Conservation (phyloP, 2,888 invertebrate species). For the Arge pagana region DNA sequence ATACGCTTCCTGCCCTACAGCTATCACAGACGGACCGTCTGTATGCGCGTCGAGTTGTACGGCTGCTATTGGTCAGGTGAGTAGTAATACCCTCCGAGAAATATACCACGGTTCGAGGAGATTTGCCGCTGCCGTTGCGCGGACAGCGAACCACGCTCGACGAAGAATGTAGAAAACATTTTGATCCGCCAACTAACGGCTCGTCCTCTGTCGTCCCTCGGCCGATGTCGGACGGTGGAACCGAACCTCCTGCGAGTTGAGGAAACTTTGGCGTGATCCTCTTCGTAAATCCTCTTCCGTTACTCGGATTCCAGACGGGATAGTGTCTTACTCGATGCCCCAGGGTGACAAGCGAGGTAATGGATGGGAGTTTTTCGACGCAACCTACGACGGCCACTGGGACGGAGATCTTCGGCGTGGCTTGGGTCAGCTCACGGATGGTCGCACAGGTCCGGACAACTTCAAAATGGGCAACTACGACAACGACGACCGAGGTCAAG, state of each 20-base stretch:
- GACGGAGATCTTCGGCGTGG: conserved; percentile 76
- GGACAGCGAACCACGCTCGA: too few relatives aligned
- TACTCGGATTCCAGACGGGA: conserved; percentile 69
- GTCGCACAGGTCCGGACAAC: conserved; percentile 76
- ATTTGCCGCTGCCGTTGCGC: too few relatives aligned
- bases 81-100: too few relatives aligned
- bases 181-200: too few relatives aligned
- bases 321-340: conserved; percentile 85
- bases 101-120: too few relatives aligned
- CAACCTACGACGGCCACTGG: conserved; percentile 84
- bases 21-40: conserved; percentile 80
- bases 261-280: too few relatives aligned
- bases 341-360: conserved; percentile 84
- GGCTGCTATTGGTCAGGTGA: conserved; percentile 78
- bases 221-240: too few relatives aligned
- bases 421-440: conserved; percentile 83
- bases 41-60: conserved; percentile 88
- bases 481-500: conserved; percentile 60
- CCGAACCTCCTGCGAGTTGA: too few relatives aligned
- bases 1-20: conserved; percentile 86
- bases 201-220: too few relatives aligned
- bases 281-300: too few relatives aligned
- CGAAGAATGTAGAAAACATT: too few relatives aligned
- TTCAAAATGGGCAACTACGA: conserved; percentile 69
- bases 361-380: conserved; percentile 78